Conservation (phyloP, 2,113 vertebrate species). For the Microtus montanus region DNA sequence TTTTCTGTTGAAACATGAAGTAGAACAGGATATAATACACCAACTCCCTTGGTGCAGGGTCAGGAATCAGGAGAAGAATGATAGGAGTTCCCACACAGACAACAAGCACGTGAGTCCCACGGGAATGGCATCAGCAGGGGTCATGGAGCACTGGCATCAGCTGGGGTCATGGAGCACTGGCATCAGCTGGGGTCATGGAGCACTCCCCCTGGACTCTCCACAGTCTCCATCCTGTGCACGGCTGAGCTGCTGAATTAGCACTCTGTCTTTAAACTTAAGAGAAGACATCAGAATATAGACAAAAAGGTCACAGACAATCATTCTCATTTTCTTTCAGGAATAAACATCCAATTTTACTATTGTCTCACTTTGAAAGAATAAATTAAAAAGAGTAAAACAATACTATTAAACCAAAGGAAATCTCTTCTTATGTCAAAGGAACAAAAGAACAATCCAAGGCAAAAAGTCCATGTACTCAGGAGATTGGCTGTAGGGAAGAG, state of each 20-base stretch:
- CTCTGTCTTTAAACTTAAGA: not conserved
- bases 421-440: constrained; percentile 17
- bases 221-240: fast-evolving
- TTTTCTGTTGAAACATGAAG: not conserved
- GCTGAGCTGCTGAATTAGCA: not conserved
- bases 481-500: not conserved
- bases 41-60: not conserved
- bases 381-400: constrained; percentile 9
- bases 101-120: fast-evolving
- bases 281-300: not conserved
- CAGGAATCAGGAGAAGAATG: fast-evolving
- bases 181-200: no score
- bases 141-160: not conserved
- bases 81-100: not conserved
- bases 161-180: fast-evolving
- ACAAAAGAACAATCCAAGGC: constrained; percentile 21
- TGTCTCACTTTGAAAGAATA: constrained; percentile 32
- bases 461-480: not conserved
- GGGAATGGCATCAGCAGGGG: not conserved
- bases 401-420: constrained; percentile 2
- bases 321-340: not conserved
- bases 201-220: not conserved
- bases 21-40: not conserved
- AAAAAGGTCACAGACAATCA: not conserved
- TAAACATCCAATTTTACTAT: not conserved